A percentile compares a stretch with the other conserved stretches of the same genome.
phyloP scores from a whole-genome alignment of 2,888 invertebrate genomes.

The Lepidocyrtoides sp. region DNA sequence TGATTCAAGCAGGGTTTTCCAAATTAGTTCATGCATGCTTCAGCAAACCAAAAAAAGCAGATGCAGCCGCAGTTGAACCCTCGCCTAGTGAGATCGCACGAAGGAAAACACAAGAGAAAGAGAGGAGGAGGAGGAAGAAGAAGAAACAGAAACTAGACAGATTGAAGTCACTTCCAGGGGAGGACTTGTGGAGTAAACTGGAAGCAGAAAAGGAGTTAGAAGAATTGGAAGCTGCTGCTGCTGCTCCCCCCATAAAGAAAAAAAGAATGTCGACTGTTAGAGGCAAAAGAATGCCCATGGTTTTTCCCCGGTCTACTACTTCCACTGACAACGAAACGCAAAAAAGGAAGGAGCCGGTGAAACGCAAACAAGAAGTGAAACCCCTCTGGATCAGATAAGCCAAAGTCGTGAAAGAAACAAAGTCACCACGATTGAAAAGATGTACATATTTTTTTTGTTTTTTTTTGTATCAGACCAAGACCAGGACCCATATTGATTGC shows the following conservation, averaged over 20 bases:
- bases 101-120: background rate
- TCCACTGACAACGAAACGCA: too few relatives aligned
- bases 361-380: background rate
- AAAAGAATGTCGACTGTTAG: background rate
- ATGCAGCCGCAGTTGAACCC: background rate
- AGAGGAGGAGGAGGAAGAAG: background rate
- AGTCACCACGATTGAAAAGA: too few relatives aligned
- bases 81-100: background rate
- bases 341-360: background rate
- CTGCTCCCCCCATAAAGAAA: background rate
- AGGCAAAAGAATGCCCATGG: too few relatives aligned
- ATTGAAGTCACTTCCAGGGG: background rate
- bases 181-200: background rate
- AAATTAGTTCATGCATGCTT: background rate
- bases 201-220: background rate
- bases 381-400: too few relatives aligned
- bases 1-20: too few relatives aligned
- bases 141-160: background rate
- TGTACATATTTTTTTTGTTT: too few relatives aligned
- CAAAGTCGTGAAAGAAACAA: too few relatives aligned
- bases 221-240: background rate
- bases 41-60: background rate
- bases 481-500: slow-evolving; percentile 55
- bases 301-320: too few relatives aligned
- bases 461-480: slow-evolving; percentile 65